Evolutionary conservation across 2,888 invertebrate species (phyloP), one percentile per base, ranked within the genome.

Genomic region (Scrobipalpa costella): DNA sequence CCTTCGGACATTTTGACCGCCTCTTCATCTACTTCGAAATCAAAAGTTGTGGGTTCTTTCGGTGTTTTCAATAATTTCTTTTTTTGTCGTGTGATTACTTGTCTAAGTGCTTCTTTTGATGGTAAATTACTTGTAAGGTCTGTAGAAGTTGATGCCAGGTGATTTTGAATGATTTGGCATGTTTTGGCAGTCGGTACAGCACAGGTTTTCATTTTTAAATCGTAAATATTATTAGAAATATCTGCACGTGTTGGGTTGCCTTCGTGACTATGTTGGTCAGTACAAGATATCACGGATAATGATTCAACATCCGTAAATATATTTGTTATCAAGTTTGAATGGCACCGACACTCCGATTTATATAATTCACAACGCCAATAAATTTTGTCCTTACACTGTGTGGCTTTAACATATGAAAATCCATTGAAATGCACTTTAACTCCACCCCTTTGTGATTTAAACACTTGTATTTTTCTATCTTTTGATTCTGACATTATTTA

Each of bases 111-210:
- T 3, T 66, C 59, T 27, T 63, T 63, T 2, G 61, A 58, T 27
- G 65, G 63, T 21, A 63, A 33, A 61, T 15, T 57, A 11, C 19
- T 57, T n/a, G 65, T 40, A 63, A 63, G n/a, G 15, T 27, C 52
- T n/a, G 17, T 13, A 61, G 52, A 57, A 17, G 65, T 61, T 36
- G 61, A 63, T 38, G 65, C 64, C 17, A 64, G 40, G 17, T 64
- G 64, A 64, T 66, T 55, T 61, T 66, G 66, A 1, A 66, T 2
- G 27, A 66, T 63, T 47, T 64, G 64, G 33, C 64, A 64, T 0
- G 66, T 66, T 44, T 63, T 63, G 7, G 38, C 55, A 3, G 47
- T 62, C 13, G 58, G 62, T 21, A 52, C 47, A 50, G 50, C 61
- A 15, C 11, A 59, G 7, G 57, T 61, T 61, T 63, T 63, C 11